Percentiles rank a stretch among this genome's conserved stretches.
phyloP scores from a whole-genome alignment of 2,888 invertebrate species.

The Polylopha cassiicola region DNA sequence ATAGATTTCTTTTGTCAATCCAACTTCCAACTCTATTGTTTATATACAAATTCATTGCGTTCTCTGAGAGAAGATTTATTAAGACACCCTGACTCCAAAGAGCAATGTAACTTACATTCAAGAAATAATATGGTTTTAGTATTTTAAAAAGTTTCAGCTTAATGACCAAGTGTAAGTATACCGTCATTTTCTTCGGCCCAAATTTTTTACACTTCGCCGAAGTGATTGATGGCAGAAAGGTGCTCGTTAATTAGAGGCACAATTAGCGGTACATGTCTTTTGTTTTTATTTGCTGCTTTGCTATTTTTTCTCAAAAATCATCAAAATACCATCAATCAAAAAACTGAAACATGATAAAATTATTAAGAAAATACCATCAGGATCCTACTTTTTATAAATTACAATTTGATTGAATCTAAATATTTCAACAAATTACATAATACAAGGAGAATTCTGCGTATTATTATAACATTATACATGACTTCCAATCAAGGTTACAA shows the following conservation, averaged over 20 bases:
- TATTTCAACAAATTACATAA: too few relatives aligned
- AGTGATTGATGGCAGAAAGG: constrained; percentile 55
- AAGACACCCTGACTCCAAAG: not conserved
- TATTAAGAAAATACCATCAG: too few relatives aligned
- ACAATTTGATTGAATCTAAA: too few relatives aligned
- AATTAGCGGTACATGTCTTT: constrained; percentile 41
- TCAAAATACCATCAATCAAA: too few relatives aligned
- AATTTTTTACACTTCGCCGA: constrained; percentile 40
- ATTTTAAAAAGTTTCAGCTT: constrained; percentile 27
- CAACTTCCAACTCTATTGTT: constrained; percentile 6
- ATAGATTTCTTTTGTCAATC: constrained; percentile 16
- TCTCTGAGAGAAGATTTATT: not conserved
- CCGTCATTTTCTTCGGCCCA: constrained; percentile 35
- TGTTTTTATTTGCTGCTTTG: constrained; percentile 28
- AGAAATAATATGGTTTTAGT: not conserved
- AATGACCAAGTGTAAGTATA: constrained; percentile 31
- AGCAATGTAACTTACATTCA: not conserved
- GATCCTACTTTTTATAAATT: not conserved
- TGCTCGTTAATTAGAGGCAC: constrained; percentile 52
- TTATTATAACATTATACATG: too few relatives aligned
- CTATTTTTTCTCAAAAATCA: constrained; percentile 17
- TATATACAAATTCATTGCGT: constrained; percentile 1
- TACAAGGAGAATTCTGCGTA: too few relatives aligned
- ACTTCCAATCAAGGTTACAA: not conserved
- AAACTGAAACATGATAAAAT: too few relatives aligned